Evolutionary conservation across 1,140 invertebrate species (phyloP).

Genomic region (Brachionus manjavacas): DNA sequence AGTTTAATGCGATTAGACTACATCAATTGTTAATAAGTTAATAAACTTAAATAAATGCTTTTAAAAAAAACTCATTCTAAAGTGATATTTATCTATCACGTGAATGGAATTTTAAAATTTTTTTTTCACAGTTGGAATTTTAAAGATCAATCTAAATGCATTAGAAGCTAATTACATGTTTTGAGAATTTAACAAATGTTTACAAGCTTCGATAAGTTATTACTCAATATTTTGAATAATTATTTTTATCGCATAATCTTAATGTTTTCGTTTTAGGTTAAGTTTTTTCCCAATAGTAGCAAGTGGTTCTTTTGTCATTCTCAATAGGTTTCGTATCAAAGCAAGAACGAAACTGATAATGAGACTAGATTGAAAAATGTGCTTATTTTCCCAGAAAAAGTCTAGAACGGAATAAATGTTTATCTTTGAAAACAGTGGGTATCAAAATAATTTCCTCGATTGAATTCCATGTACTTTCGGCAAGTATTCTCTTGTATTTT

Average conservation of each 20-base stretch:
- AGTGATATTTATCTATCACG: not conserved
- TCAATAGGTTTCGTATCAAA: not conserved
- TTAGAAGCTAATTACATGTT: not conserved
- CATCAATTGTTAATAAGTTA: not conserved
- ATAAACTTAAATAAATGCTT: not conserved
- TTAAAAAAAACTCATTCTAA: not conserved
- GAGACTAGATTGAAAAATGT: not conserved
- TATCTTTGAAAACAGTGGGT: not conserved
- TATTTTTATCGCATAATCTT: not conserved
- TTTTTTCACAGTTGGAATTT: not conserved
- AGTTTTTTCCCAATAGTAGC: not conserved
- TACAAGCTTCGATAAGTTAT: not conserved
- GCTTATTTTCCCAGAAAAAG: not conserved
- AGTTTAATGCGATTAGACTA: not conserved
- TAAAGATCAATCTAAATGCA: not conserved
- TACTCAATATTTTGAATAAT: not conserved
- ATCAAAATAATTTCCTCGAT: not conserved
- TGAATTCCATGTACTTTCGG: not conserved
- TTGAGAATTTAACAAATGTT: not conserved
- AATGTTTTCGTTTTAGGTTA: not conserved
- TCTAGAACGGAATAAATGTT: not conserved
- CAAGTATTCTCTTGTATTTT: not conserved
- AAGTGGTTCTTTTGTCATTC: not conserved
- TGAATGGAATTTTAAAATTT: not conserved
- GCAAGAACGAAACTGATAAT: slow-evolving; percentile 2